Base-by-base conservation (phyloP, 2,797 vertebrate genomes). In the Streptopelia turtur region DNA sequence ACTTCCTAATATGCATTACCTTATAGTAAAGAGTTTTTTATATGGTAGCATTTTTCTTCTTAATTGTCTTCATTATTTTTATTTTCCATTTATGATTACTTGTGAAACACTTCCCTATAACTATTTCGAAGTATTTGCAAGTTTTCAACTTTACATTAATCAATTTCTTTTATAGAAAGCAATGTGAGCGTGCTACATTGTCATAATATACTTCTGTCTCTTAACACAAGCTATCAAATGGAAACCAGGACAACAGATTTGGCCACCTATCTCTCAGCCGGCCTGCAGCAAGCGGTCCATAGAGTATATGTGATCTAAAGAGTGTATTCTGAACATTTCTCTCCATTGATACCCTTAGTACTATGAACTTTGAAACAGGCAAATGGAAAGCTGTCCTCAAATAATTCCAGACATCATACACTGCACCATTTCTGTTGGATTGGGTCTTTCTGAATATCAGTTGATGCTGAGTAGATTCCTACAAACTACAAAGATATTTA, bases 331-430 rank as follows among this genome's bases (percentile, higher is more conserved):
- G 91, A 69, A 92, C 25, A 15, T 37, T 65, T 78, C 56, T 77
- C 41, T 63, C 70, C n/a, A 45, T 47, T 56, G 52, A 82, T 74
- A 69, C 23, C 16, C 39, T 76, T 88, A 91, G 63, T 79, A 59
- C 68, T 85, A 66, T 39, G 30, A 91, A 74, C 78, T 90, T 90
- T 80, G 77, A 94, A 94, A 80, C 45, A 90, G 74, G 74, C 83
- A 83, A 89, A 93, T 41, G 68, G 95, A 94, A 95, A 74, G 74
- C 77, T 94, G 74, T 70, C 57, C 60, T 94, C 80, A 74, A 91
- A 96, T 96, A 94, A 94, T 94, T 95, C 88, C 88, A 92, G 95
- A 63, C 61, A 55, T 94, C 74, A 16, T 57, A 31, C 83, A 74
- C 93, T 94, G 91, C 85, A 88, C 68, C 6, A 2, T 82, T 82